These are phyloP conservation scores for Gibbula magus DNA, from an alignment of 2,888 invertebrate species.

Conservation along the genomic window DNA sequence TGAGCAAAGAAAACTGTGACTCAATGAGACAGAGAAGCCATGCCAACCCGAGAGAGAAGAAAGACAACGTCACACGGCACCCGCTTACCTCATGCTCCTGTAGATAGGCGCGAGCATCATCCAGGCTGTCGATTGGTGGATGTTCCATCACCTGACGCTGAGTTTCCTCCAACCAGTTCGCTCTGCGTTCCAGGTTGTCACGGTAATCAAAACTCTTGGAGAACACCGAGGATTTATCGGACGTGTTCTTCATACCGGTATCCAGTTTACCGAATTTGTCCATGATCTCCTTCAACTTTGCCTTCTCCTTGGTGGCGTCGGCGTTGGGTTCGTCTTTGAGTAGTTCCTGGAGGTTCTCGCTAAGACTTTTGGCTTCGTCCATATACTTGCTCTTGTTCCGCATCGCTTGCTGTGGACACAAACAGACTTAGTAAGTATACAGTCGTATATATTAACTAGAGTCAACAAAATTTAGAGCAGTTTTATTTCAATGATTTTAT, in stretches of 20 bases:
- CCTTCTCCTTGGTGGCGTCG: slow-evolving; percentile 87
- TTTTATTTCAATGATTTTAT: no score
- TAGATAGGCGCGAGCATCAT: slow-evolving; percentile 65
- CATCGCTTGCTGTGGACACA: slow-evolving; percentile 59
- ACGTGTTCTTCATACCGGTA: slow-evolving; percentile 92
- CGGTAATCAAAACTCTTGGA: slow-evolving; percentile 94
- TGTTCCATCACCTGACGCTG: slow-evolving; percentile 64
- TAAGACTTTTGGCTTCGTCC: slow-evolving; percentile 96
- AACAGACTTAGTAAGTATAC: neutral
- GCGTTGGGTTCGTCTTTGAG: slow-evolving; percentile 88
- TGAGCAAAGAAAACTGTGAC: no score
- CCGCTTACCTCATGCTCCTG: slow-evolving; percentile 67
- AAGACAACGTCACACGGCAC: no score
- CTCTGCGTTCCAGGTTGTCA: slow-evolving; percentile 90
- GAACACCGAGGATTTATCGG: slow-evolving; percentile 93
- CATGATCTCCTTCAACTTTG: slow-evolving; percentile 83
- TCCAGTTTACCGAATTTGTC: slow-evolving; percentile 85
- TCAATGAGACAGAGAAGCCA: neutral
- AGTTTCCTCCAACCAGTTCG: slow-evolving; percentile 78
- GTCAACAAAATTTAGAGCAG: neutral
- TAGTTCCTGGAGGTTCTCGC: slow-evolving; percentile 91
- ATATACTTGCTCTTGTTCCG: slow-evolving; percentile 59
- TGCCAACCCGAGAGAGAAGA: neutral
- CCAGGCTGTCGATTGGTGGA: slow-evolving; percentile 65
- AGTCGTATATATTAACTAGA: neutral